Percentiles rank a stretch among this genome's conserved stretches.
Conservation (phyloP, 2,113 vertebrate species). For the Macquaria australasica region DNA sequence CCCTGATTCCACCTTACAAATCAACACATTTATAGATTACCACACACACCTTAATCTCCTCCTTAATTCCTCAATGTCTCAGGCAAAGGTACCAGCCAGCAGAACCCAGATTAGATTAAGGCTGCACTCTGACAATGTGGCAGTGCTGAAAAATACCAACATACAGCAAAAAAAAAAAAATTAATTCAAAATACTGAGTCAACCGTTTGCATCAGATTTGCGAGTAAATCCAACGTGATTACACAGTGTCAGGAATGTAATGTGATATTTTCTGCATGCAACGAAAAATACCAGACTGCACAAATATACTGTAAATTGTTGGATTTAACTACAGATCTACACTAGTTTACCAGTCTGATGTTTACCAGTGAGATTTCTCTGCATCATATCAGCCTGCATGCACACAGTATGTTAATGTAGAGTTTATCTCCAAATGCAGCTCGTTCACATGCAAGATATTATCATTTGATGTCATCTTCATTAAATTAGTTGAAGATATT, state of each 20-base stretch:
- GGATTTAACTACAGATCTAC: conserved; percentile 57
- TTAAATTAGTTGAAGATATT: background rate
- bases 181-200: conserved; percentile 67
- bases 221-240: conserved; percentile 72
- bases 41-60: conserved; percentile 70
- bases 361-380: conserved; percentile 3
- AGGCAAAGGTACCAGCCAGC: conserved; percentile 75
- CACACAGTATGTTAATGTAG: background rate
- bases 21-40: conserved; percentile 71
- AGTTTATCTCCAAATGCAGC: conserved; percentile 2
- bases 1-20: conserved; percentile 66
- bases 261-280: conserved; percentile 64
- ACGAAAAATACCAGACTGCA: conserved; percentile 51
- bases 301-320: conserved; percentile 49
- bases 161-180: conserved; percentile 40
- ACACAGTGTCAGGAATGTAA: conserved; percentile 70
- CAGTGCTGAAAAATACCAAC: conserved; percentile 37
- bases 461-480: background rate
- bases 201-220: conserved; percentile 75
- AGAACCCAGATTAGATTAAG: conserved; percentile 77
- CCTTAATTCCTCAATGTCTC: conserved; percentile 77
- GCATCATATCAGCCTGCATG: background rate
- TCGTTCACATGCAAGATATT: background rate
- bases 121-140: conserved; percentile 36
- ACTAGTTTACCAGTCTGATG: conserved; percentile 4